These are phyloP conservation scores for Cliona cf. orientalis DNA, from an alignment of 37 sponge, comb jelly and placozoan species.

Conservation along the genomic window DNA sequence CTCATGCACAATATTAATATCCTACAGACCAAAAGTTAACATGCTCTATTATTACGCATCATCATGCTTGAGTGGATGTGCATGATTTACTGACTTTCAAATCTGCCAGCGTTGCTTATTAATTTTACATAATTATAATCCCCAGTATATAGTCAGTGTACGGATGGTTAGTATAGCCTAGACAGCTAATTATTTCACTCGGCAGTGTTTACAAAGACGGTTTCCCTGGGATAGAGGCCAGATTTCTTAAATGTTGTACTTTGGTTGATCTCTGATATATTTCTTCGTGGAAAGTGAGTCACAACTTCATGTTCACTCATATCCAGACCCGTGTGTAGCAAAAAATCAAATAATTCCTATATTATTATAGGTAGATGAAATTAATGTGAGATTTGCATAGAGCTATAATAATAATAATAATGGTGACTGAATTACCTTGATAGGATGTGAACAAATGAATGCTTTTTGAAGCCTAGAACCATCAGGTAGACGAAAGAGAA, in stretches of 20 bases:
- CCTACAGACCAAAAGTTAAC: too few relatives aligned
- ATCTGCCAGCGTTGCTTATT: too few relatives aligned
- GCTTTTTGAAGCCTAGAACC: slow-evolving; percentile 58
- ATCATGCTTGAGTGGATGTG: too few relatives aligned
- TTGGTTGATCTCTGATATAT: slow-evolving; percentile 40
- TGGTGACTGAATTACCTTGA: slow-evolving; percentile 42
- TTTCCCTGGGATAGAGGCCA: slow-evolving; percentile 73
- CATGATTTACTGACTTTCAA: too few relatives aligned
- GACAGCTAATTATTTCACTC: too few relatives aligned
- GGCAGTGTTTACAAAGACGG: slow-evolving; percentile 79
- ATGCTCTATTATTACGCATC: too few relatives aligned
- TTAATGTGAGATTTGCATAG: neutral
- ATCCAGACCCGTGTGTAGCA: neutral
- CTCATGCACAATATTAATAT: too few relatives aligned
- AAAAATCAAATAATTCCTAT: slow-evolving; percentile 4
- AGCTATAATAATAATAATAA: neutral
- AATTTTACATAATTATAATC: too few relatives aligned
- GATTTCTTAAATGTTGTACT: slow-evolving; percentile 58
- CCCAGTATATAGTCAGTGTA: too few relatives aligned
- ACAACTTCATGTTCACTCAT: slow-evolving; percentile 68
- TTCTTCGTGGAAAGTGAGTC: slow-evolving; percentile 72
- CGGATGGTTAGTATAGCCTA: too few relatives aligned
- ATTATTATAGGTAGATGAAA: neutral
- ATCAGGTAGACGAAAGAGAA: slow-evolving; percentile 73
- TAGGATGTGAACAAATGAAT: slow-evolving; percentile 53